These are phyloP conservation scores for Synanthedon andrenaeformis DNA, from an alignment of 2,888 invertebrate genomes.

Conservation along the genomic window DNA sequence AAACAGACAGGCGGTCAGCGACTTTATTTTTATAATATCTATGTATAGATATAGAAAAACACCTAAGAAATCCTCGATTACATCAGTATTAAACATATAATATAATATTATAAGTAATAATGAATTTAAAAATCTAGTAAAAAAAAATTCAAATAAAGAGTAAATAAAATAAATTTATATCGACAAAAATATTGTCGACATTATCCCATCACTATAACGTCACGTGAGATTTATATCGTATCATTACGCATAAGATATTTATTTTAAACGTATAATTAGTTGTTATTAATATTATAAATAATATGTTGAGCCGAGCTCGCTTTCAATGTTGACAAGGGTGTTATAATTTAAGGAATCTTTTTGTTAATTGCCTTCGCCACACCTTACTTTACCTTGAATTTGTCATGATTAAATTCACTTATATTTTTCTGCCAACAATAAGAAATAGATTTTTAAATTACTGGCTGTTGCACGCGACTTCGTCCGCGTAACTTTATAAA, in stretches of 20 bases:
- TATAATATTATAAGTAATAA: too few species aligned
- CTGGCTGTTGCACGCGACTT: too few species aligned
- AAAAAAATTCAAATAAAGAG: too few species aligned
- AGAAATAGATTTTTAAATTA: too few species aligned
- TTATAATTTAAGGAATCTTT: conserved; percentile 16
- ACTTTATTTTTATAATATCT: too few species aligned
- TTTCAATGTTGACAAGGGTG: conserved; percentile 25
- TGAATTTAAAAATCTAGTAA: too few species aligned
- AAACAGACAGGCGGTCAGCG: too few species aligned
- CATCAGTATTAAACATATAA: too few species aligned
- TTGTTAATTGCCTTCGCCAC: conserved; percentile 4
- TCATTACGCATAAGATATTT: conserved; percentile 70
- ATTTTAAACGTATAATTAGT: conserved; percentile 68
- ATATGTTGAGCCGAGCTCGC: conserved; percentile 29
- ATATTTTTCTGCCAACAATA: too few species aligned
- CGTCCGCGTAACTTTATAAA: too few species aligned
- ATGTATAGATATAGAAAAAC: too few species aligned
- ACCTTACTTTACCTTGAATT: conserved; percentile 2
- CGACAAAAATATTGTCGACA: neutral
- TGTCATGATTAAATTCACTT: neutral
- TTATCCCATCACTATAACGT: conserved; percentile 31
- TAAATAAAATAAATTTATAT: neutral
- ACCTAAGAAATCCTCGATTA: too few species aligned
- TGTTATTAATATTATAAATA: conserved; percentile 70
- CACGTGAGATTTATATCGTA: conserved; percentile 64